These are phyloP conservation scores for Papilio glaucus DNA, from an alignment of 1,140 invertebrate genomes.

Conservation along the genomic window DNA sequence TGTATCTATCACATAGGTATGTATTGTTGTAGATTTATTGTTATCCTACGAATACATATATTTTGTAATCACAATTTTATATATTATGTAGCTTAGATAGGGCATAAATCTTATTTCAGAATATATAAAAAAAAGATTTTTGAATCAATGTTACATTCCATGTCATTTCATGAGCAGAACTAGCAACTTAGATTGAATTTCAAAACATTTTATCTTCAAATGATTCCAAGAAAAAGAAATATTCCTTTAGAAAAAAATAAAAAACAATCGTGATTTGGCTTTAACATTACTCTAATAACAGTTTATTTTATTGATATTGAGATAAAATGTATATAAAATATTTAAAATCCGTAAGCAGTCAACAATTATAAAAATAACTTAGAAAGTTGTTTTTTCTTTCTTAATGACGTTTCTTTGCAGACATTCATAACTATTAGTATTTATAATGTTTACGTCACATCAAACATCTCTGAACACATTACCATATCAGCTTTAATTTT, in stretches of 20 bases:
- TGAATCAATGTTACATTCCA: too few relatives aligned
- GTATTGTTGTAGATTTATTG: not conserved
- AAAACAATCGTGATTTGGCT: too few relatives aligned
- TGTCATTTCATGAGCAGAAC: too few relatives aligned
- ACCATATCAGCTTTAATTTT: conserved; percentile 74
- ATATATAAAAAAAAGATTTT: not conserved
- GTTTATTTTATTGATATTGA: too few relatives aligned
- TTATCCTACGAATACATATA: not conserved
- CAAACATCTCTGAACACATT: conserved; percentile 53
- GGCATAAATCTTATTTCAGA: not conserved
- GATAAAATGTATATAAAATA: not conserved
- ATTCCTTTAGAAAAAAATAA: too few relatives aligned
- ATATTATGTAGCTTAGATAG: not conserved
- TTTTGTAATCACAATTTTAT: not conserved
- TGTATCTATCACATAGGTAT: not conserved
- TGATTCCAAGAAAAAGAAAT: too few relatives aligned
- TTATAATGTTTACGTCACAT: conserved; percentile 11
- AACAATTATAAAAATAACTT: not conserved
- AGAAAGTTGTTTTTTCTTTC: not conserved
- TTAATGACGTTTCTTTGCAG: not conserved
- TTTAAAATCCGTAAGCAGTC: not conserved
- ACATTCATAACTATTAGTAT: not conserved
- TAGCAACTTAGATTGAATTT: too few relatives aligned
- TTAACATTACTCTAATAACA: too few relatives aligned
- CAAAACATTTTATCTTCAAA: too few relatives aligned